Base-by-base conservation (phyloP, 2,113 vertebrate species). In the Chlorocebus sabaeus region DNA sequence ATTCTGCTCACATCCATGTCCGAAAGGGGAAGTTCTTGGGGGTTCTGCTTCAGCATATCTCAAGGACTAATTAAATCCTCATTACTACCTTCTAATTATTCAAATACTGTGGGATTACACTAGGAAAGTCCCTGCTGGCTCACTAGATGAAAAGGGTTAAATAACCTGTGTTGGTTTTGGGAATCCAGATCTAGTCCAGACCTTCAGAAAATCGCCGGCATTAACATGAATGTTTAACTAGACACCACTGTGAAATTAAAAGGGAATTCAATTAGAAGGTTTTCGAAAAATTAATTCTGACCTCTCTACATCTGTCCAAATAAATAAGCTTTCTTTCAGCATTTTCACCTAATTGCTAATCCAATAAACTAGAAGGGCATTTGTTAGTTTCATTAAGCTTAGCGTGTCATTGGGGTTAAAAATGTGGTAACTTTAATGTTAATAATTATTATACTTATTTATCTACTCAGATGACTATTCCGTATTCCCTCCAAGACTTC, bases 51-150 rank as follows among this genome's bases (percentile, higher is more conserved):
- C 98, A 96, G 97, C 90, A 81, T 97, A 98, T 98, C 98, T 99
- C 98, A 98, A 99, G 98, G 99, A 98, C 98, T 99, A 99, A 99
- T 99, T 99, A 99, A 99, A 99, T 98, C 97, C 98, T 99, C 98
- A 99, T 98, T 98, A 98, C 97, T 96, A 97, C 97, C 98, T 98
- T 98, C 98, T 98, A 99, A 99, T 99, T 99, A 99, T 98, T 98
- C 98, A 96, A 97, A 97, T 95, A 97, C 98, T 98, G 48, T 97
- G 98, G 98, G 98, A 99, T 96, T 98, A 98, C 79, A 86, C 95
- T 91, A 75, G 92, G 92, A 96, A 98, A 98, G 98, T 98, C 98
- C 98, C 98, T 97, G 98, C 0, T 97, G 99, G 98, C 97, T 35
- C 92, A 76, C 98, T 95, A 98, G 98, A 98, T 98, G 98, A 98